phyloP scores from a whole-genome alignment of 2,113 vertebrate genomes.

The Archilochus colubris region DNA sequence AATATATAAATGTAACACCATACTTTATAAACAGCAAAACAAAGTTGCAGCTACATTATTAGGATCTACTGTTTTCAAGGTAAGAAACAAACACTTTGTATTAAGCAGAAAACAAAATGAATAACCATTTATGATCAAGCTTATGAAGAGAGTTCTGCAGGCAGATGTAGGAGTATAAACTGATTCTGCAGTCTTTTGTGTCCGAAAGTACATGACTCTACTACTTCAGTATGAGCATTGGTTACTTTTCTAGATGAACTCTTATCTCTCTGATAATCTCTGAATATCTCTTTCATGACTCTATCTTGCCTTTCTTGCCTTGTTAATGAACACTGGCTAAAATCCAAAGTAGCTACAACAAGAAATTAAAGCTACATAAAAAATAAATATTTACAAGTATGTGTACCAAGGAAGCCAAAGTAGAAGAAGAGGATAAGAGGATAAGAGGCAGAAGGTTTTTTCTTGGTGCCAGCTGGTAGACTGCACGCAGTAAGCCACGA shows the following conservation, averaged over 20 bases:
- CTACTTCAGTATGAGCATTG: background rate
- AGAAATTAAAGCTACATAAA: background rate
- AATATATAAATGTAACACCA: background rate
- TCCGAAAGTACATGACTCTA: background rate
- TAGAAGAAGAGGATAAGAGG: background rate
- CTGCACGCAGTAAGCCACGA: background rate
- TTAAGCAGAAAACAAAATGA: background rate
- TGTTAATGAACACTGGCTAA: background rate
- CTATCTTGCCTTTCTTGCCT: background rate
- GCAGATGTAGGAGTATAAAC: background rate
- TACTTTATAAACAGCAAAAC: background rate
- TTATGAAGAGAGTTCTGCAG: background rate
- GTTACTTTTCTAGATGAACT: background rate
- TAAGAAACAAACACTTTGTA: background rate
- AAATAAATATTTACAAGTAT: background rate
- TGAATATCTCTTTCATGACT: background rate
- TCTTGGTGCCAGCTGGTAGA: background rate
- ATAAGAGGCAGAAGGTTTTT: background rate
- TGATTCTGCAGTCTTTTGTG: background rate
- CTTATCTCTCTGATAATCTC: background rate
- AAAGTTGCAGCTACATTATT: background rate
- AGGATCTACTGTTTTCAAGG: background rate
- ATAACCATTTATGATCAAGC: background rate
- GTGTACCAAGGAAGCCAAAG: background rate
- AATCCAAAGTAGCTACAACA: background rate